Evolutionary conservation across 2,113 vertebrate species (phyloP).

Genomic region (Lepus americanus): DNA sequence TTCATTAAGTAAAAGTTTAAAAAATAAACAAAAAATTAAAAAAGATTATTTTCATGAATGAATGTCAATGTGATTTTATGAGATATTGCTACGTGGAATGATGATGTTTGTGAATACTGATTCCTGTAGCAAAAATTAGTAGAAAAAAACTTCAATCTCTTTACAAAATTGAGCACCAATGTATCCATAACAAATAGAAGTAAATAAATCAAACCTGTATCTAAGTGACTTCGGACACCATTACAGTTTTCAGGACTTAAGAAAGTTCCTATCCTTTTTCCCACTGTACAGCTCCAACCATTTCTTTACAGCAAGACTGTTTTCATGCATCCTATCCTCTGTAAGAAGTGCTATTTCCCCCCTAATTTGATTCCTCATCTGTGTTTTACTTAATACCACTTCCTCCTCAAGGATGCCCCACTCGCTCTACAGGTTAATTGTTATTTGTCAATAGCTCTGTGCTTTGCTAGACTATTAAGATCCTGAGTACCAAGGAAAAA

Average conservation of each 20-base stretch:
- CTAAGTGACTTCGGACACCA: not conserved
- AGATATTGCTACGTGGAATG: not conserved
- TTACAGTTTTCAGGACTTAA: not conserved
- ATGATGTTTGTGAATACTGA: not conserved
- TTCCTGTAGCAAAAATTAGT: not conserved
- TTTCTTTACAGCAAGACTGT: not conserved
- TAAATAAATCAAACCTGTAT: not conserved
- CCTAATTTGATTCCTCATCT: not conserved
- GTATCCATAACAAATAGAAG: not conserved
- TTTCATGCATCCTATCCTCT: not conserved
- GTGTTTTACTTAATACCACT: not conserved
- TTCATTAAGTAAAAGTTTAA: too few relatives aligned
- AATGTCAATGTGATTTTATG: slow-evolving; percentile 30
- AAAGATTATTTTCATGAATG: not conserved
- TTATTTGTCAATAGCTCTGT: not conserved
- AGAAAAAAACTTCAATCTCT: not conserved
- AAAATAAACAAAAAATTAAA: too few relatives aligned
- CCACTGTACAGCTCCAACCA: rapidly evolving
- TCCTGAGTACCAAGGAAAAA: not conserved
- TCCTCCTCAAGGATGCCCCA: not conserved
- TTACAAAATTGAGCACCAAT: not conserved
- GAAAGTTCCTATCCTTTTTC: not conserved
- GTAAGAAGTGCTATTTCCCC: not conserved
- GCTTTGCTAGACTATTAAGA: not conserved
- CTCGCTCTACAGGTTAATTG: not conserved